These are phyloP conservation scores for Orthosia cruda DNA, from an alignment of 2,888 invertebrate species.

Conservation along the genomic window DNA sequence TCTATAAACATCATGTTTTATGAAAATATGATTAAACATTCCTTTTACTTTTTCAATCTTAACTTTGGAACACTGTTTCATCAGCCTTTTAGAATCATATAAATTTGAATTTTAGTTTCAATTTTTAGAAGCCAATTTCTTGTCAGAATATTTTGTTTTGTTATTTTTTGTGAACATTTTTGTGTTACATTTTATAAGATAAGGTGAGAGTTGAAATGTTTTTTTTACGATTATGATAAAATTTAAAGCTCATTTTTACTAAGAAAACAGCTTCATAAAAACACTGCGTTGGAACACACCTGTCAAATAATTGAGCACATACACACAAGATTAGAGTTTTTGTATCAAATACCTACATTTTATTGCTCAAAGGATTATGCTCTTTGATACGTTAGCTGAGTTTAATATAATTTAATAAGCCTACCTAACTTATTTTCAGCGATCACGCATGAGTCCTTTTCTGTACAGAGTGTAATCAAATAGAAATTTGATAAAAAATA, in stretches of 20 bases:
- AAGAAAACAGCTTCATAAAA: not conserved
- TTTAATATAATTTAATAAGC: too few species aligned
- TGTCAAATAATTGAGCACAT: too few species aligned
- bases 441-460: conserved; percentile 1
- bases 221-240: not conserved
- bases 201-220: conserved; percentile 2
- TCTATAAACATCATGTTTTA: conserved; percentile 55
- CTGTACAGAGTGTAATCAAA: conserved; percentile 33
- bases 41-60: conserved; percentile 39
- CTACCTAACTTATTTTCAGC: not conserved
- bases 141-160: conserved; percentile 1
- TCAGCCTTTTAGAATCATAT: conserved; percentile 53
- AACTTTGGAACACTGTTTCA: conserved; percentile 52
- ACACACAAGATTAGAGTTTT: not conserved
- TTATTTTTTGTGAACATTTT: conserved; percentile 10
- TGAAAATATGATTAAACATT: conserved; percentile 31
- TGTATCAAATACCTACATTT: too few species aligned
- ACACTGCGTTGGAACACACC: too few species aligned
- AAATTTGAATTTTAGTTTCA: conserved; percentile 30
- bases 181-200: not conserved
- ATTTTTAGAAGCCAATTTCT: conserved; percentile 34
- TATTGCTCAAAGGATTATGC: conserved; percentile 8
- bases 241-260: not conserved
- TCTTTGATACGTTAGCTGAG: too few species aligned
- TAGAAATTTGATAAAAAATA: conserved; percentile 29